Conservation (phyloP, 2,113 vertebrate genomes). For the Benitochromis conjunctus region DNA sequence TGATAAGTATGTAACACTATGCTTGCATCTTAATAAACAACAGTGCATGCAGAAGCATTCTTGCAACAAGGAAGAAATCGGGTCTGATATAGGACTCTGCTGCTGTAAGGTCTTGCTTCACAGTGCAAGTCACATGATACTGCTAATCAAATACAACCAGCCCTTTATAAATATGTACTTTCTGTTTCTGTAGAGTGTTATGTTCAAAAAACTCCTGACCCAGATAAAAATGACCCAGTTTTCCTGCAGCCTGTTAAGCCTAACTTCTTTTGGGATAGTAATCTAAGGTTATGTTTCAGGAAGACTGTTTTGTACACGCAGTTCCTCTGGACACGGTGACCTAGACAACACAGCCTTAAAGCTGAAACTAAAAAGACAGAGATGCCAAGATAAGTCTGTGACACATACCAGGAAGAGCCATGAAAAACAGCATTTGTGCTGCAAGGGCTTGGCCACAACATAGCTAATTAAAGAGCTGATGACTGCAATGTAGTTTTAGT, state of each 20-base stretch:
- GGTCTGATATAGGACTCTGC: background rate
- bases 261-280: background rate
- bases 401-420: conserved; percentile 15
- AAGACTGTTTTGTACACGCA: background rate
- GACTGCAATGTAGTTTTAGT: background rate
- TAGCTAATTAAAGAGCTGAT: background rate
- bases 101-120: background rate
- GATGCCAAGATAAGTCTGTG: background rate
- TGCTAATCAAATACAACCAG: background rate
- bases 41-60: background rate
- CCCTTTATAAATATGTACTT: conserved; percentile 19
- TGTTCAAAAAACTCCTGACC: background rate
- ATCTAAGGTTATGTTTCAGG: background rate
- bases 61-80: background rate
- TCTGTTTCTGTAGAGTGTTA: background rate
- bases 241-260: background rate
- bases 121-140: background rate
- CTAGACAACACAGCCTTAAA: background rate
- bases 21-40: background rate
- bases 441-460: background rate
- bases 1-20: background rate
- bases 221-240: conserved; percentile 18
- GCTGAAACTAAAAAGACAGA: background rate
- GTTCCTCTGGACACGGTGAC: background rate
- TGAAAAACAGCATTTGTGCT: background rate